Evolutionary conservation across 2,113 vertebrate species (phyloP), one percentile per base, ranked within the genome.

Genomic region (Zosterops pallidus): DNA sequence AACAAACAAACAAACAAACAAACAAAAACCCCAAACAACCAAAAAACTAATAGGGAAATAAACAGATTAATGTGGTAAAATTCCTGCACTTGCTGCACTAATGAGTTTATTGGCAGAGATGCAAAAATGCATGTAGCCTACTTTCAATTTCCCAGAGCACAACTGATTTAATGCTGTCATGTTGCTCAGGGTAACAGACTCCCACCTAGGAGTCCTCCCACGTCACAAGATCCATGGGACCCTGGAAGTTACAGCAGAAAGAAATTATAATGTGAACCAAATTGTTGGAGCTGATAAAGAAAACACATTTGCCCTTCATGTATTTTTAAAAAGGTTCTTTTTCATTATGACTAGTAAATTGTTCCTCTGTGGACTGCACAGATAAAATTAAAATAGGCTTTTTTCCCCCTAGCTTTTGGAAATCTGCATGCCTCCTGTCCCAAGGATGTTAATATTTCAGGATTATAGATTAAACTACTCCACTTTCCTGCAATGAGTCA

Each of bases 281-380:
- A 95, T 92, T 93, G 78, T 71, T 93, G 69, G 86, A 93, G 52
- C 76, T 96, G 83, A 96, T 96, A 97, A 97, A 97, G 96, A 97
- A 97, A 98, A 91, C 83, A 91, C 83, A 94, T 96, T 97, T 97
- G 78, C 70, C 80, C 85, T 97, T 97, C 95, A 97, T 96, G 94
- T 96, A 97, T 98, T 96, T 98, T 97, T 97, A 95, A 98, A 96
- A 47, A 97, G 44, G 60, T 75, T 93, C 86, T 96, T 96, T 90
- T 96, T 97, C 93, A 91, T 96, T 97, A 84, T 63, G 71, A 95
- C 83, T 95, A 86, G 29, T 90, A 96, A 96, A 95, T 65, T 24
- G 53, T 50, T 97, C 81, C 78, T 97, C 83, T 93, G 59, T 84
- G 91, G 90, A 71, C 19, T 44, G 55, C 14, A 67, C 46, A 83